A percentile compares a stretch with the other conserved stretches of the same genome.
phyloP scores from a whole-genome alignment of 1,140 invertebrate genomes.

The Listronotus oregonensis region DNA sequence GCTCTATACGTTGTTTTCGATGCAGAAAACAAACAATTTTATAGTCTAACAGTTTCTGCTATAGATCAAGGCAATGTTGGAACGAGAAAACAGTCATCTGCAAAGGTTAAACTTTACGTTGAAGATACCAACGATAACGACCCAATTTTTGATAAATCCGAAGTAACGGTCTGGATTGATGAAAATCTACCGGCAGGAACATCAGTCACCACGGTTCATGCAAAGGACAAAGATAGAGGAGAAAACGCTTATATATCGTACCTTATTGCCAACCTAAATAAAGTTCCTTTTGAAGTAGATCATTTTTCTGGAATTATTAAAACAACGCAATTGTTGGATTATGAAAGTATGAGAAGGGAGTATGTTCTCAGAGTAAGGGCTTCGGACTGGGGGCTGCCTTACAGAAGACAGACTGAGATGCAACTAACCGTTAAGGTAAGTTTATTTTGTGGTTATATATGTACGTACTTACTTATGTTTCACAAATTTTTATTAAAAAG shows the following conservation, averaged over 20 bases:
- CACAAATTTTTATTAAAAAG: no score
- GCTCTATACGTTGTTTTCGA: constrained; percentile 89
- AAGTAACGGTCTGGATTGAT: constrained; percentile 70
- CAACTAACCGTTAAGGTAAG: constrained; percentile 74
- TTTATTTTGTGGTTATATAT: neutral
- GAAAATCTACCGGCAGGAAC: constrained; percentile 89
- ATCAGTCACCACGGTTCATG: constrained; percentile 79
- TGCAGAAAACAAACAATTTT: constrained; percentile 85
- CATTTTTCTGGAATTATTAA: constrained; percentile 89
- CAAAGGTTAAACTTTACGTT: constrained; percentile 87
- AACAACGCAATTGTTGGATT: constrained; percentile 84
- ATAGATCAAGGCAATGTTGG: constrained; percentile 86
- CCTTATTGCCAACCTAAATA: constrained; percentile 86
- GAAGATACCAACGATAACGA: constrained; percentile 92
- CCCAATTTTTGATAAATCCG: constrained; percentile 78
- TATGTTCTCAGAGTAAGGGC: constrained; percentile 85
- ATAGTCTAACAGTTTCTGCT: constrained; percentile 89
- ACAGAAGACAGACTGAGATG: constrained; percentile 87
- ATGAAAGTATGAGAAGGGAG: constrained; percentile 84
- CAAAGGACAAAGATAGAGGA: constrained; percentile 86
- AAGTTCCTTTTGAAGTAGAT: constrained; percentile 94
- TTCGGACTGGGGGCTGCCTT: constrained; percentile 93
- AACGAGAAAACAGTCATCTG: constrained; percentile 82
- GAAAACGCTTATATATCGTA: constrained; percentile 96
- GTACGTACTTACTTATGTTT: no score